phyloP scores from a whole-genome alignment of 2,797 vertebrate species.

The Mus caroli region DNA sequence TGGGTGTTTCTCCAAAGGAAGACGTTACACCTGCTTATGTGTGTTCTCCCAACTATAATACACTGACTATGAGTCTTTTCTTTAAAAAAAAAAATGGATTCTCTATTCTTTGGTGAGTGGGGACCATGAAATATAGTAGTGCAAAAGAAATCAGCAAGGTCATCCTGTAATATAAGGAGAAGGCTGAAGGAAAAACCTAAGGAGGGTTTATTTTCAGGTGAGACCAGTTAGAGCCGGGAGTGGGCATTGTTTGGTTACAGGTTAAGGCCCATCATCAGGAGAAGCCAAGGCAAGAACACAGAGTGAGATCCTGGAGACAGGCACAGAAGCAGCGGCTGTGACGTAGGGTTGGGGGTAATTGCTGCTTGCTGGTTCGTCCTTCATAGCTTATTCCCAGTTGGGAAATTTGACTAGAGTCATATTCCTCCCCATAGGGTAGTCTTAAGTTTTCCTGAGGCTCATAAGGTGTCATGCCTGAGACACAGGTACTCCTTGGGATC shows the following conservation, averaged over 20 bases:
- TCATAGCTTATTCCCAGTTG: too few relatives aligned
- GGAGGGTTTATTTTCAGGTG: neutral
- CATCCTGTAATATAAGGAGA: neutral
- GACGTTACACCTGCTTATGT: neutral
- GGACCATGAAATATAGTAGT: accelerated
- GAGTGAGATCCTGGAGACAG: neutral
- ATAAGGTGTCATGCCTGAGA: neutral
- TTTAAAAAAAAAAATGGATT: neutral
- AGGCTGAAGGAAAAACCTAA: neutral
- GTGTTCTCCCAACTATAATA: neutral
- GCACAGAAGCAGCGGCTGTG: neutral
- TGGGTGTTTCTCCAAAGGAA: constrained; percentile 45
- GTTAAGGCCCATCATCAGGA: neutral
- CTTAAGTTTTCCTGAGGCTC: neutral
- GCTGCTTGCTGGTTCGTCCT: neutral
- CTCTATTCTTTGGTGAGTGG: neutral
- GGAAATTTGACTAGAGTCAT: neutral
- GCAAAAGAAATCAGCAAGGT: neutral
- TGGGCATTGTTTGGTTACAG: neutral
- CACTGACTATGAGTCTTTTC: neutral
- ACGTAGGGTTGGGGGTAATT: neutral
- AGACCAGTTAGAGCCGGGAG: neutral
- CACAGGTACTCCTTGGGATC: neutral
- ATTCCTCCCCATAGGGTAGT: neutral
- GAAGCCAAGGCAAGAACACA: neutral